Evolutionary conservation across 2,888 invertebrate species (phyloP).

Genomic region (Leptinotarsa rubiginosa): DNA sequence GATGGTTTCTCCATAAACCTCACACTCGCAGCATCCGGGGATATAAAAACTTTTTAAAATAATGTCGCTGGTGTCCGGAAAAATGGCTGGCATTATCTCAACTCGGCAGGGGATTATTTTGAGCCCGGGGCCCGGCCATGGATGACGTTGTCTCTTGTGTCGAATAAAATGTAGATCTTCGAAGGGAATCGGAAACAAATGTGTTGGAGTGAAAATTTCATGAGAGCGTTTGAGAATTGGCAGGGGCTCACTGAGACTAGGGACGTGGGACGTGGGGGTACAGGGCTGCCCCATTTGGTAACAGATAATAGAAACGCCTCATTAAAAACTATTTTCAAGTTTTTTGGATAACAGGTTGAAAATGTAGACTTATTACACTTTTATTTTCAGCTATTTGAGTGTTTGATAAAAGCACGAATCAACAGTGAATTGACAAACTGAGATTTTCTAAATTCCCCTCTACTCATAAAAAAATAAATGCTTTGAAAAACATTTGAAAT

Average conservation of each 20-base stretch:
- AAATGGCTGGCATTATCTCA: constrained; percentile 65
- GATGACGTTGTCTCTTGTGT: constrained; percentile 42
- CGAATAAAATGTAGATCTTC: constrained; percentile 45
- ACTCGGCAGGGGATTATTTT: constrained; percentile 62
- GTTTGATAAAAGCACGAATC: too few relatives aligned
- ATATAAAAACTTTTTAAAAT: constrained; percentile 67
- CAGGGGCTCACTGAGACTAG: not conserved
- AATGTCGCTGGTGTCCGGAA: constrained; percentile 65
- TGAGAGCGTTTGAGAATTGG: not conserved
- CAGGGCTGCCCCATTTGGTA: not conserved
- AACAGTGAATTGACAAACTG: too few relatives aligned
- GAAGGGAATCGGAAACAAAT: constrained; percentile 36
- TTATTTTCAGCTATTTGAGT: too few relatives aligned
- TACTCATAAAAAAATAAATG: too few relatives aligned
- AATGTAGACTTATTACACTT: too few relatives aligned
- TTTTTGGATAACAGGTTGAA: too few relatives aligned
- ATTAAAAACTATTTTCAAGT: too few relatives aligned
- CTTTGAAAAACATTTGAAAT: too few relatives aligned
- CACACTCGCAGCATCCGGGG: constrained; percentile 55
- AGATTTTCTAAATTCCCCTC: too few relatives aligned
- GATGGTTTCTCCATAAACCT: constrained; percentile 60
- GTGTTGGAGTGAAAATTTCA: constrained; percentile 19
- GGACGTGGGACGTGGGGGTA: not conserved
- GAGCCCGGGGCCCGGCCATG: constrained; percentile 34
- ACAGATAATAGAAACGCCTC: not conserved